These are phyloP conservation scores for Rhadina sibilatrix DNA, from an alignment of 2,113 vertebrate genomes.

Conservation along the genomic window DNA sequence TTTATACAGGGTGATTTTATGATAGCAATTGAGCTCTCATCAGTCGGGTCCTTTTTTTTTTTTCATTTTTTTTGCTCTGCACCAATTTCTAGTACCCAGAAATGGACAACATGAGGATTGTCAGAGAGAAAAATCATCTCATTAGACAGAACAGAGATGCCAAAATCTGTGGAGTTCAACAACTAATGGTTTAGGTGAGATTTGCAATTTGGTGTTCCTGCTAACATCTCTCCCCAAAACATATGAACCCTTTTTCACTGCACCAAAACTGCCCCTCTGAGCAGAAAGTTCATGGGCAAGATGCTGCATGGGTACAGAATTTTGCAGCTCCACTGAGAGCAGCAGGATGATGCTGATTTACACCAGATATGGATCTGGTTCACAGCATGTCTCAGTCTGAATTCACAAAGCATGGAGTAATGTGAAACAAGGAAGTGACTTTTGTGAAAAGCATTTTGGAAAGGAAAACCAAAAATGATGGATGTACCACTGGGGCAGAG, in stretches of 20 bases:
- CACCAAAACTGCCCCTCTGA: background rate
- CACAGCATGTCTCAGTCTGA: slow-evolving; percentile 14
- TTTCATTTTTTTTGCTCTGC: background rate
- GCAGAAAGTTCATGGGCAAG: background rate
- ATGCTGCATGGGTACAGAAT: background rate
- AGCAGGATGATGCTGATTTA: slow-evolving; percentile 40
- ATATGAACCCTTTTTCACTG: background rate
- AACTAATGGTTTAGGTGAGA: background rate
- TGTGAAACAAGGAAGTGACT: slow-evolving; percentile 69
- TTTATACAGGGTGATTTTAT: background rate
- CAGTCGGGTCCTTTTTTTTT: background rate
- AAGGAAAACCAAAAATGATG: slow-evolving; percentile 67
- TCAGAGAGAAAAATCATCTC: background rate
- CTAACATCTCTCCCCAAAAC: background rate
- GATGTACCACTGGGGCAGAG: slow-evolving; percentile 61
- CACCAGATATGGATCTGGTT: slow-evolving; percentile 30
- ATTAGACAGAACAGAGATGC: background rate
- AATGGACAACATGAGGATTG: background rate
- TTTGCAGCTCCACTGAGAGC: slow-evolving; percentile 7
- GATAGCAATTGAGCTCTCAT: background rate
- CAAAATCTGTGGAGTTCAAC: background rate
- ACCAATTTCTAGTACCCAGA: background rate
- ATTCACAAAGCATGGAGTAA: slow-evolving; percentile 60
- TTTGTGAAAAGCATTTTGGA: slow-evolving; percentile 68
- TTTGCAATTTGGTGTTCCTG: background rate